Evolutionary conservation across 2,113 vertebrate species (phyloP).

Genomic region (Actenoides hombroni): DNA sequence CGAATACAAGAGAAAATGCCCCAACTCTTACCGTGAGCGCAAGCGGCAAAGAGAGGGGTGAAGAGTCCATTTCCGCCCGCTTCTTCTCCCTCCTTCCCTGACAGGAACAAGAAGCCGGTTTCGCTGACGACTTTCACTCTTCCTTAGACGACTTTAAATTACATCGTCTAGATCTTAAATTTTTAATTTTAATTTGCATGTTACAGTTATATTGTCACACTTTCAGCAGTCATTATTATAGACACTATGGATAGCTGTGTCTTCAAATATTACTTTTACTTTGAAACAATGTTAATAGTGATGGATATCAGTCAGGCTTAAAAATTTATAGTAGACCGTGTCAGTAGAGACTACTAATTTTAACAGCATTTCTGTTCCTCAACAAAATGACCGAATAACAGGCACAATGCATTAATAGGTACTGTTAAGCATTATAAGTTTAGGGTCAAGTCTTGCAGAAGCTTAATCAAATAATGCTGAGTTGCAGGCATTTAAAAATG

Average conservation of each 20-base stretch:
- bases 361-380: background rate
- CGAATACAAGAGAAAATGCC: fast-evolving
- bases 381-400: no score
- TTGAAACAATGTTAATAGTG: background rate
- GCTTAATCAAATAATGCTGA: no score
- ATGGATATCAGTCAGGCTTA: background rate
- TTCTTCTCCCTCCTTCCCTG: no score
- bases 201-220: background rate
- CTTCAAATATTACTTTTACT: background rate
- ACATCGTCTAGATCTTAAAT: background rate
- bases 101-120: fast-evolving
- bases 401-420: no score
- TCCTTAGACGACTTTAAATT: background rate
- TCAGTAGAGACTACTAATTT: background rate
- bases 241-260: background rate
- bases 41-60: fast-evolving
- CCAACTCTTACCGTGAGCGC: background rate
- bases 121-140: background rate
- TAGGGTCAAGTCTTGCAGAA: no score
- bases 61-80: background rate
- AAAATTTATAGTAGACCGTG: background rate
- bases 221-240: background rate
- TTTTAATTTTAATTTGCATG: no score
- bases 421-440: no score
- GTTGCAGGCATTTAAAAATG: no score